Conservation (phyloP, 1,140 invertebrate genomes). For the Coelopa frigida region DNA sequence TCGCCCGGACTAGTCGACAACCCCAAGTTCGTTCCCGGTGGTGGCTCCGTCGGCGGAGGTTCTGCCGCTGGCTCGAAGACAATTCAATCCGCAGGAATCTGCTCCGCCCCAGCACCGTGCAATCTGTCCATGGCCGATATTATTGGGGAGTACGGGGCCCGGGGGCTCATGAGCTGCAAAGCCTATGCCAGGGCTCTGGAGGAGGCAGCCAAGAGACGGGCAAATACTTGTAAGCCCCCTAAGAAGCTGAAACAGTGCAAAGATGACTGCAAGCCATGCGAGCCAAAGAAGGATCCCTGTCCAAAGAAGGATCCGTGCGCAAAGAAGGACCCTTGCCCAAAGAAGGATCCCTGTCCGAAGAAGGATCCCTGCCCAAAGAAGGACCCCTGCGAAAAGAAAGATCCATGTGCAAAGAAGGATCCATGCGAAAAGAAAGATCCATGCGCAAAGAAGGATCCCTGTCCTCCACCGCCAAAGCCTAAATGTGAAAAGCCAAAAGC, state of each 20-base stretch:
- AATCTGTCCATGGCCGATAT: conserved; percentile 1
- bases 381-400: conserved; percentile 7
- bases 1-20: conserved; percentile 3
- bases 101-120: too few species aligned
- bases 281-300: too few species aligned
- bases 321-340: conserved; percentile 28
- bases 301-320: conserved; percentile 10
- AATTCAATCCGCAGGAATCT: too few species aligned
- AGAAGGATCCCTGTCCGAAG: conserved; percentile 13
- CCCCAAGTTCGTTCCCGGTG: not conserved
- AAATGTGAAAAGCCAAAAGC: not conserved
- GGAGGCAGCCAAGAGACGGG: conserved; percentile 7
- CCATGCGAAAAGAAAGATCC: conserved; percentile 9
- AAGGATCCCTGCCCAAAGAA: conserved; percentile 10
- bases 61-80: not conserved
- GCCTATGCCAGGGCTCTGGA: conserved; percentile 7
- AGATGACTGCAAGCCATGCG: not conserved
- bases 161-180: conserved; percentile 11
- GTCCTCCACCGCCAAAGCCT: not conserved
- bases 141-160: not conserved
- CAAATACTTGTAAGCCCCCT: not conserved
- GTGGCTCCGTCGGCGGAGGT: not conserved
- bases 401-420: conserved; percentile 2
- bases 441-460: conserved; percentile 11
- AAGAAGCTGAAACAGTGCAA: not conserved